Conservation (phyloP, 2,888 invertebrate species). For the Sinopyrophorus schimmeli region DNA sequence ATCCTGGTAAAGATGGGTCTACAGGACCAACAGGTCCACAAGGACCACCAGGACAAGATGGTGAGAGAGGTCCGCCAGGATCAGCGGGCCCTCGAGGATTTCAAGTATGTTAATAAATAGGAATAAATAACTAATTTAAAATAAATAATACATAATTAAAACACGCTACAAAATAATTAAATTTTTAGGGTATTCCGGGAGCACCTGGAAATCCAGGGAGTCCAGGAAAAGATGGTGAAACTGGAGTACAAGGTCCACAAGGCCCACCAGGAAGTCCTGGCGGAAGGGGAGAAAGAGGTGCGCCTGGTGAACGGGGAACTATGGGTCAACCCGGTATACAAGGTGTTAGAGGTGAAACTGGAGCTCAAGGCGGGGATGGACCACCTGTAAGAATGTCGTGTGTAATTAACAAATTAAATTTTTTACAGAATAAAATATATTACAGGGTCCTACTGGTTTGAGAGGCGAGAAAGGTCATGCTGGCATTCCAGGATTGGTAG, state of each 20-base stretch:
- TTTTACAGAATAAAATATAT: neutral
- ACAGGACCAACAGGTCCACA: slow-evolving; percentile 75
- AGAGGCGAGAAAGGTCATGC: slow-evolving; percentile 73
- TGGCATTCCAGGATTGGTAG: slow-evolving; percentile 71
- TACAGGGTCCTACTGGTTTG: slow-evolving; percentile 66
- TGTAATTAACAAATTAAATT: neutral
- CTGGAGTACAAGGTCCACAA: slow-evolving; percentile 68
- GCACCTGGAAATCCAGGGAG: slow-evolving; percentile 71
- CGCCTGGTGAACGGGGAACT: slow-evolving; percentile 75
- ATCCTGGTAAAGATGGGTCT: slow-evolving; percentile 76
- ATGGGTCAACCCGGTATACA: slow-evolving; percentile 68
- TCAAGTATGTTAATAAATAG: slow-evolving; percentile 60
- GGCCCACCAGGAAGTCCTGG: slow-evolving; percentile 62
- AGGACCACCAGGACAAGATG: slow-evolving; percentile 71
- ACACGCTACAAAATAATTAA: too few relatives aligned
- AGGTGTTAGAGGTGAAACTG: slow-evolving; percentile 68
- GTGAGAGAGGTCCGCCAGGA: slow-evolving; percentile 77
- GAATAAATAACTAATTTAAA: neutral
- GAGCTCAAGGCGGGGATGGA: slow-evolving; percentile 71
- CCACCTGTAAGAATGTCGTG: slow-evolving; percentile 59
- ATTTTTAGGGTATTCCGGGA: slow-evolving; percentile 64
- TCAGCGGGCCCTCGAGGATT: slow-evolving; percentile 78
- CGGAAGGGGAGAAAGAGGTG: slow-evolving; percentile 66
- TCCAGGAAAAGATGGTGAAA: slow-evolving; percentile 80
- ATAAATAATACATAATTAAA: neutral